phyloP scores from a whole-genome alignment of 2,797 vertebrate species.

The Cuniculus paca region DNA sequence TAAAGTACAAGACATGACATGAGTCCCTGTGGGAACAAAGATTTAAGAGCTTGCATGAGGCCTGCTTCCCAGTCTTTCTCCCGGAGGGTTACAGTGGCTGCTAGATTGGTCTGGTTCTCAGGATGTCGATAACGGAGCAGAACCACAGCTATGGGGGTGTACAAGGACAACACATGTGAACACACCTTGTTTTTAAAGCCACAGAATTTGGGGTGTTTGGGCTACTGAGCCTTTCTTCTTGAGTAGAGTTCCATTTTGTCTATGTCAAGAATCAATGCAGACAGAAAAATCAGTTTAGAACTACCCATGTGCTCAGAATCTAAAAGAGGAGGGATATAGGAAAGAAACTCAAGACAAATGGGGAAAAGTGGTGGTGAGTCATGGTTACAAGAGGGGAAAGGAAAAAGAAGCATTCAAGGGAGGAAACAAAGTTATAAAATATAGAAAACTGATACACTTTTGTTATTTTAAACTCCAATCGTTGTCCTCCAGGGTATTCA shows the following conservation, averaged over 20 bases:
- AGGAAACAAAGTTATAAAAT: background rate
- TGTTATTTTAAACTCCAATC: constrained; percentile 45
- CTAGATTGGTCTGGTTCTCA: background rate
- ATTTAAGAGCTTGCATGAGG: background rate
- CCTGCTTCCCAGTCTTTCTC: background rate
- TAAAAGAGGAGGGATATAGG: background rate
- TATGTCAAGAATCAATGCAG: background rate
- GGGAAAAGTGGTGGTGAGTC: background rate
- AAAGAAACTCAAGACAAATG: background rate
- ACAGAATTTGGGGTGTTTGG: background rate
- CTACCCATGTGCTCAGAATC: background rate
- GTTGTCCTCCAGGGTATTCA: background rate
- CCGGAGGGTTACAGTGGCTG: background rate
- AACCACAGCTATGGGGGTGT: background rate
- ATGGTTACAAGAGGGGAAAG: background rate
- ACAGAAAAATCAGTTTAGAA: background rate
- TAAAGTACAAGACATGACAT: background rate
- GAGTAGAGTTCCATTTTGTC: background rate
- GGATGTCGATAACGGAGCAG: background rate
- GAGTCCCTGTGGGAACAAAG: background rate
- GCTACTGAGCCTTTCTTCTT: background rate
- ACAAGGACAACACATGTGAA: background rate
- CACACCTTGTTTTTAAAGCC: background rate
- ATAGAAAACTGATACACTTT: background rate
- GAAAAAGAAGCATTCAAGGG: background rate